A percentile compares a stretch with the other conserved stretches of the same genome.
These are phyloP conservation scores for Gadus macrocephalus DNA, from an alignment of 2,113 vertebrate species.

Conservation along the genomic window DNA sequence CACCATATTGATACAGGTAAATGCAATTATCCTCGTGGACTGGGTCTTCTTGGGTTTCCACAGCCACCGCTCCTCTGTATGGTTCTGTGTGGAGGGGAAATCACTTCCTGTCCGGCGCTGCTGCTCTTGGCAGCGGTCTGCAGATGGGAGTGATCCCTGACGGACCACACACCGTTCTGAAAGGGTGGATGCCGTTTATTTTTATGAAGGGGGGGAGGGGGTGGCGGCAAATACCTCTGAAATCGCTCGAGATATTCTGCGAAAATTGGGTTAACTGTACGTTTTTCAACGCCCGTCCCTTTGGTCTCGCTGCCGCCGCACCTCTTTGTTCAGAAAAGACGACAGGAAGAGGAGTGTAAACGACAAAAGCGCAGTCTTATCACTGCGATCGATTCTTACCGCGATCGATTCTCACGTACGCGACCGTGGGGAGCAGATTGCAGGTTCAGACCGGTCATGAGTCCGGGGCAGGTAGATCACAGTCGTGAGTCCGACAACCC, in stretches of 20 bases:
- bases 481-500: neutral
- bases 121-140: slow-evolving; percentile 66
- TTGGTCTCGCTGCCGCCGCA: slow-evolving; percentile 27
- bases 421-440: slow-evolving; percentile 31
- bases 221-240: slow-evolving; percentile 48
- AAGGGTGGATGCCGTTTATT: slow-evolving; percentile 63
- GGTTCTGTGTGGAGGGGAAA: slow-evolving; percentile 58
- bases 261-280: slow-evolving; percentile 60
- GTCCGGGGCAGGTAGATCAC: slow-evolving; percentile 31
- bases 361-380: slow-evolving; percentile 27
- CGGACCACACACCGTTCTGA: slow-evolving; percentile 74
- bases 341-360: neutral
- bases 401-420: slow-evolving; percentile 36
- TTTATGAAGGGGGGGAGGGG: slow-evolving; percentile 40
- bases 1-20: slow-evolving; percentile 9
- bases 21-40: slow-evolving; percentile 16
- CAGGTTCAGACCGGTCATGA: slow-evolving; percentile 19
- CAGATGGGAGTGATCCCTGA: slow-evolving; percentile 70
- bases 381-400: slow-evolving; percentile 36
- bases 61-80: slow-evolving; percentile 37
- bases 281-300: slow-evolving; percentile 30
- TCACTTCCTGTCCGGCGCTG: slow-evolving; percentile 63
- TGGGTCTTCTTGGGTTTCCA: slow-evolving; percentile 2
- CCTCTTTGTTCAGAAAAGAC: slow-evolving; percentile 10
- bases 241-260: slow-evolving; percentile 58